Conservation (phyloP, 53 echinoderm and acorn worm species). For the Apostichopus leukothele region DNA sequence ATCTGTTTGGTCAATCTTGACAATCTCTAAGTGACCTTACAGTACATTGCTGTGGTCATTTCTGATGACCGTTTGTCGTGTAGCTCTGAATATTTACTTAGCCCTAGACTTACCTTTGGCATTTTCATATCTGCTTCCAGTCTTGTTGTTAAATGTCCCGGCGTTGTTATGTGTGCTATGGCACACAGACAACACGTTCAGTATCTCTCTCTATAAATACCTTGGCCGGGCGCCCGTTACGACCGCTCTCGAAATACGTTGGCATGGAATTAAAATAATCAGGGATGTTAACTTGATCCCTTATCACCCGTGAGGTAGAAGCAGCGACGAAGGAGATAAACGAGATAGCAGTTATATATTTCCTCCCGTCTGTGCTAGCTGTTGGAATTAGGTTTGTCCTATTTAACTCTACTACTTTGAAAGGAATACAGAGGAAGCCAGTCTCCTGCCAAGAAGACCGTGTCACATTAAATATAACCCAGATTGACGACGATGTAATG, state of each 20-base stretch:
- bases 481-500: background rate
- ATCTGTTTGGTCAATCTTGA: no score
- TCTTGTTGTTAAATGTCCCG: background rate
- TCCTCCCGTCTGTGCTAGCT: no score
- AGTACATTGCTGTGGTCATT: background rate
- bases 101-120: conserved; percentile 11
- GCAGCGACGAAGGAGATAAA: no score
- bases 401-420: no score
- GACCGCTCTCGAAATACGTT: background rate
- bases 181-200: background rate
- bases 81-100: background rate
- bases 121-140: conserved; percentile 34
- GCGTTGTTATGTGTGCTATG: conserved; percentile 1
- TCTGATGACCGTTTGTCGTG: background rate
- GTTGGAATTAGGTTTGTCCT: no score
- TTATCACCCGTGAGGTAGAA: no score
- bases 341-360: no score
- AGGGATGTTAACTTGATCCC: no score
- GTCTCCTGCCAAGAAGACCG: background rate
- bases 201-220: background rate
- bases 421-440: background rate
- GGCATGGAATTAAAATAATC: background rate
- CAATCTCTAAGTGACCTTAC: background rate
- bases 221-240: background rate
- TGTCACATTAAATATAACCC: background rate